Evolutionary conservation across 2,113 vertebrate species (phyloP).

Genomic region (Pomatostomus ruficeps): DNA sequence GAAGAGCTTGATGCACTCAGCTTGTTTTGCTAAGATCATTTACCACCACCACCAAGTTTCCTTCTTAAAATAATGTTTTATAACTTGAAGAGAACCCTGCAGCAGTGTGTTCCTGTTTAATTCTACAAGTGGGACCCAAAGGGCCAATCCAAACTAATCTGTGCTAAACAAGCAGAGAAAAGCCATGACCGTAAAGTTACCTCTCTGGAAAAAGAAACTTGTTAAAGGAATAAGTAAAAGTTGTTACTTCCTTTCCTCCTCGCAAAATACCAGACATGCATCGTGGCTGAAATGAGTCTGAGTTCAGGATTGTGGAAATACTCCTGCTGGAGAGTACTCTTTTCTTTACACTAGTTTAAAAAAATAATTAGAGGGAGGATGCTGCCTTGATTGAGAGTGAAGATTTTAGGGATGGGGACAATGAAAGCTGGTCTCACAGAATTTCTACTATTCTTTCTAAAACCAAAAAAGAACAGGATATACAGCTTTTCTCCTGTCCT

Average conservation of each 20-base stretch:
- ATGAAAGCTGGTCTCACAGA: background rate
- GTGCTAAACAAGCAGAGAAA: background rate
- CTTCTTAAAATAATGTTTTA: background rate
- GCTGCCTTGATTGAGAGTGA: background rate
- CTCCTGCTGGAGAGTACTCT: background rate
- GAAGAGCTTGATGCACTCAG: background rate
- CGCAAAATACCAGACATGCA: background rate
- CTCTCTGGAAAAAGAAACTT: background rate
- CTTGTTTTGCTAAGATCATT: background rate
- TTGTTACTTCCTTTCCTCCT: background rate
- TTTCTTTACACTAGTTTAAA: background rate
- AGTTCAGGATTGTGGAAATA: background rate
- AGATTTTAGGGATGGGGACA: background rate
- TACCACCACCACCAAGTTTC: background rate
- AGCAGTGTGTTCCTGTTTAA: background rate
- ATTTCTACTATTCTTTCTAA: background rate
- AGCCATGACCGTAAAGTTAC: background rate
- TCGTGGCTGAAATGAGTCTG: background rate
- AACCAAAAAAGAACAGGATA: background rate
- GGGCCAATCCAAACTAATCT: background rate
- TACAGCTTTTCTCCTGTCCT: background rate
- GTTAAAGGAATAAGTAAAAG: no score
- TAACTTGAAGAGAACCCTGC: background rate
- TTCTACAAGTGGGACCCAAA: background rate
- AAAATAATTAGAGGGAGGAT: background rate